Base-by-base conservation (phyloP, 2,797 vertebrate genomes). In the Poeciliopsis paucimaculata region DNA sequence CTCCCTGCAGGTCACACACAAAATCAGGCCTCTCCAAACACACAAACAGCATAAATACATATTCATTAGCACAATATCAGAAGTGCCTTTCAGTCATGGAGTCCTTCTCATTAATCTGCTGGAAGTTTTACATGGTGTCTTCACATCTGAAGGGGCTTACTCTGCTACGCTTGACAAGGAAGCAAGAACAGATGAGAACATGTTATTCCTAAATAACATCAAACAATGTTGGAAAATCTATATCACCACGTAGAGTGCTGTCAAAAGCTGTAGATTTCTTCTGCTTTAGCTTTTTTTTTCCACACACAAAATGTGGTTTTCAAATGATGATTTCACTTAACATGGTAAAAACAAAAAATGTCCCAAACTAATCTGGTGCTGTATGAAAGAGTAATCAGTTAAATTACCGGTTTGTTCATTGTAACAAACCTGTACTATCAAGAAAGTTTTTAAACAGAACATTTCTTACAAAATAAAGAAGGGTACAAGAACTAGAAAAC, bases 11-110 rank as follows among this genome's bases (percentile, higher is more conserved):
- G 76, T 84, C 75, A 39, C 60, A 79, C 34, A 55, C 47, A n/a
- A 31, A 80, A 36, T 43, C 77, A 77, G 41, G 41, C n/a, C 43
- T 34, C 57, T 46, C 3, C 72, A 80, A 72, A 82, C 31, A 82
- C 72, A 85, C 34, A 73, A 47, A 84, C 57, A 43, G 23, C 76
- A 72, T 75, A 72, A 73, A 82, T 79, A 73, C 45, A 80, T 51
- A 83, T 75, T 72, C 62, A 86, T 80, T 41, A 64, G 81, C 70
- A 57, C 81, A 78, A 74, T 71, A 82, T 81, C 76, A 26, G 11
- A 73, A 73, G 34, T 26, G 47, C 31, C 34, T 41, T 72, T 70
- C 28, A 75, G 47, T 39, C 45, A 36, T 20, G 23, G n/a, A 31
- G 16, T 45, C 8, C 57, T 70, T 51, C 36, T 18, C 41, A 47